A percentile compares a stretch with the other conserved stretches of the same genome.
Evolutionary conservation across 2,888 invertebrate species (phyloP).

Genomic region (Hirtodrosophila duncani): DNA sequence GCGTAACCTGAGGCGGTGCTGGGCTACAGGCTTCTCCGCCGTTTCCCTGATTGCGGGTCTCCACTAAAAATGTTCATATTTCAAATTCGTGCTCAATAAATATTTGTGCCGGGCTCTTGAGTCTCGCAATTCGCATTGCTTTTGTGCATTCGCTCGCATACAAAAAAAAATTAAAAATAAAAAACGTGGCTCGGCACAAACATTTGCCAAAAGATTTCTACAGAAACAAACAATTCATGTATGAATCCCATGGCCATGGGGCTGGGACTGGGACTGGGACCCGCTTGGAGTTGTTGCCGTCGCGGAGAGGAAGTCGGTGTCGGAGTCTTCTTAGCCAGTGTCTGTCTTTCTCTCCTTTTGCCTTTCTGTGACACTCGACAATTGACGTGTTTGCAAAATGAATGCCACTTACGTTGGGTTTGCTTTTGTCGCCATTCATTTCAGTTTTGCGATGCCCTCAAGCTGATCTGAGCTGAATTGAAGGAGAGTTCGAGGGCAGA

Average conservation of each 20-base stretch:
- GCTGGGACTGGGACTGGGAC: not conserved
- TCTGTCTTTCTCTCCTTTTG: not conserved
- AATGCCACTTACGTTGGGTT: conserved; percentile 52
- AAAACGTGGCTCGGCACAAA: conserved; percentile 58
- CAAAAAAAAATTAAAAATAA: conserved; percentile 19
- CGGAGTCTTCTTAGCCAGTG: not conserved
- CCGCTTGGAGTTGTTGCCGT: too few relatives aligned
- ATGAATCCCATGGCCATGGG: conserved; percentile 30
- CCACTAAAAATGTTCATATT: conserved; percentile 61
- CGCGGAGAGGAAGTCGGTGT: too few relatives aligned
- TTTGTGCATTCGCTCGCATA: conserved; percentile 35
- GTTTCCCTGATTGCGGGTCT: conserved; percentile 8
- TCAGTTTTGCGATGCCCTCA: conserved; percentile 20
- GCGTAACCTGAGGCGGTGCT: conserved; percentile 60
- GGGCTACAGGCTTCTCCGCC: conserved; percentile 15
- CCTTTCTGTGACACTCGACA: conserved; percentile 19
- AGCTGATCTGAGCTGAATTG: not conserved
- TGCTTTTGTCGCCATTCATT: conserved; percentile 56
- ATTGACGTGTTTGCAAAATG: conserved; percentile 50
- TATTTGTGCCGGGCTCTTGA: conserved; percentile 39
- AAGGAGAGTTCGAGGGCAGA: conserved; percentile 1
- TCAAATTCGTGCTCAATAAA: conserved; percentile 69
- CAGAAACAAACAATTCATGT: conserved; percentile 35
- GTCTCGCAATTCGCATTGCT: conserved; percentile 9
- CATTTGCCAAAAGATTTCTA: conserved; percentile 46